Conservation (phyloP, 2,113 vertebrate genomes). For the Gymnobelideus leadbeateri region DNA sequence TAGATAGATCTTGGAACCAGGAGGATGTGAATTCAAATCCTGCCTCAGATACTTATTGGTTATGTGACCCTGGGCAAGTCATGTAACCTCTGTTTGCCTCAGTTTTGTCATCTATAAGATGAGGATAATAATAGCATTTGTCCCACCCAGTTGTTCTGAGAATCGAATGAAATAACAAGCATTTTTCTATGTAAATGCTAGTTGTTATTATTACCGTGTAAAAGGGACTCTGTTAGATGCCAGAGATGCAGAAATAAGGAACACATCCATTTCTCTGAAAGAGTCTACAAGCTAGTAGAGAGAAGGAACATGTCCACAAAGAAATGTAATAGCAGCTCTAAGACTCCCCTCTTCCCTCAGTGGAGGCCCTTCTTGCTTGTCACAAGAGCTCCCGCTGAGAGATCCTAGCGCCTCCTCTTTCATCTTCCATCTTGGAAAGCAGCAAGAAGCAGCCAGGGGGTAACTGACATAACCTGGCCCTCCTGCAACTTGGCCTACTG, state of each 20-base stretch:
- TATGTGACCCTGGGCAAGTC: background rate
- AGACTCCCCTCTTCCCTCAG: background rate
- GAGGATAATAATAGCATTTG: background rate
- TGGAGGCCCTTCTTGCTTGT: background rate
- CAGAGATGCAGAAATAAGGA: background rate
- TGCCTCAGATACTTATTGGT: background rate
- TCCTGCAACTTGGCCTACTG: background rate
- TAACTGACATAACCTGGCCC: background rate
- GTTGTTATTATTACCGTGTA: background rate
- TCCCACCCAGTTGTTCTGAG: background rate
- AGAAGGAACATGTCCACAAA: background rate
- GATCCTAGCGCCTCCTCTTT: background rate
- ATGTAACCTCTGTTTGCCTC: background rate
- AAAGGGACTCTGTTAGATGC: background rate
- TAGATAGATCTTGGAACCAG: background rate
- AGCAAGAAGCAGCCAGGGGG: background rate
- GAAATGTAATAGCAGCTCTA: background rate
- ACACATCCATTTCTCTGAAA: background rate
- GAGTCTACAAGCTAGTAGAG: background rate
- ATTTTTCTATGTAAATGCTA: background rate
- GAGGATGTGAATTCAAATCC: background rate
- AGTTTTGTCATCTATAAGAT: background rate
- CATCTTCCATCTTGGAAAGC: background rate
- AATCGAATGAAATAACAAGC: conserved; percentile 44
- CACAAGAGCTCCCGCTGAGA: background rate